These are phyloP conservation scores for Aphis craccivora DNA, from an alignment of 1,140 invertebrate species.

Conservation along the genomic window DNA sequence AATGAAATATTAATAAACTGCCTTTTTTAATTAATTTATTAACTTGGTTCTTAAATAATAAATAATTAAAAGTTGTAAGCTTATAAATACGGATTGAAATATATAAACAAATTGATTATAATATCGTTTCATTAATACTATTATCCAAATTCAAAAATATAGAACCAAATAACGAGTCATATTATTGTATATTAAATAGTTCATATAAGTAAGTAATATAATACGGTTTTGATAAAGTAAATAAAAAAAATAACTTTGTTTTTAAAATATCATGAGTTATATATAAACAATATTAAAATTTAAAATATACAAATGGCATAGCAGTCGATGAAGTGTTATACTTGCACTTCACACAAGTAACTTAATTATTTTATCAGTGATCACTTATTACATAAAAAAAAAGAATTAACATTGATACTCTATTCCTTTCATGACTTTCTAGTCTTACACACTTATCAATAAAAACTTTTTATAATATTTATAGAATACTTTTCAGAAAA, in stretches of 20 bases:
- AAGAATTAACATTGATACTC: background rate
- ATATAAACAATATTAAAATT: background rate
- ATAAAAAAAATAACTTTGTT: background rate
- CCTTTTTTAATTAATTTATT: background rate
- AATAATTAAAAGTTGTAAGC: background rate
- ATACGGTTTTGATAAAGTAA: background rate
- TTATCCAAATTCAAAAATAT: background rate
- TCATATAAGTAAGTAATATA: background rate
- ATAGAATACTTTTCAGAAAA: background rate
- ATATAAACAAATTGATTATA: background rate
- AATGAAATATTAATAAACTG: background rate
- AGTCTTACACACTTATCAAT: background rate
- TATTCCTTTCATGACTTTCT: background rate
- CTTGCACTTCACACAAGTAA: background rate
- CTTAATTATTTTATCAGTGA: background rate
- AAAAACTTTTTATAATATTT: background rate
- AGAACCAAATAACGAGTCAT: background rate
- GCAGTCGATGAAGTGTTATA: background rate
- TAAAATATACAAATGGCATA: background rate
- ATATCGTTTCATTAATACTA: background rate
- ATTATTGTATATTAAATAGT: too few relatives aligned
- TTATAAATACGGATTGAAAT: background rate
- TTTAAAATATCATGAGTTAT: background rate
- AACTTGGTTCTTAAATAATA: background rate
- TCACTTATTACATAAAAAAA: background rate